These are phyloP conservation scores for Melangyna quadrimaculata DNA, from an alignment of 2,888 invertebrate genomes.

Conservation along the genomic window DNA sequence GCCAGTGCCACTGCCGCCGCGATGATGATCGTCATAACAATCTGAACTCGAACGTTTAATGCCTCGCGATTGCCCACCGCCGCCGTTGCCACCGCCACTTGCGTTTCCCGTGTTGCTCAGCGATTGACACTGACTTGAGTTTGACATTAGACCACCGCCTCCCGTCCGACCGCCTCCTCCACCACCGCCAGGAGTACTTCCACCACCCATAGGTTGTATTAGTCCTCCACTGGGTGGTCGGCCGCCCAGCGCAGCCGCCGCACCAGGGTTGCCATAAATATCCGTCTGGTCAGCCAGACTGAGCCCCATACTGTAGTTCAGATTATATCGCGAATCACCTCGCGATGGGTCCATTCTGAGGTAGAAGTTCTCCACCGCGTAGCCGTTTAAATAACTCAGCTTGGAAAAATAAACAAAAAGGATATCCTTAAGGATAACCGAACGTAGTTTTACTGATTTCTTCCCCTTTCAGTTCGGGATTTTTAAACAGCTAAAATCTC, in stretches of 20 bases:
- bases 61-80: slow-evolving; percentile 80
- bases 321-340: slow-evolving; percentile 94
- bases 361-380: slow-evolving; percentile 80
- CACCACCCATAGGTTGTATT: slow-evolving; percentile 81
- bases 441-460: not conserved
- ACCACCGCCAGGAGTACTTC: slow-evolving; percentile 75
- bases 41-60: slow-evolving; percentile 87
- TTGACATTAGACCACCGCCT: slow-evolving; percentile 83
- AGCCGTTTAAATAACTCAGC: slow-evolving; percentile 73
- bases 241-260: slow-evolving; percentile 77
- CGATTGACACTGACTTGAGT: slow-evolving; percentile 82
- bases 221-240: slow-evolving; percentile 85
- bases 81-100: slow-evolving; percentile 61
- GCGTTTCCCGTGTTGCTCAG: slow-evolving; percentile 74
- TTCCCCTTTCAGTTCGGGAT: slow-evolving; percentile 21
- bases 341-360: slow-evolving; percentile 92
- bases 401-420: slow-evolving; percentile 48
- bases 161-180: slow-evolving; percentile 72
- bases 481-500: slow-evolving; percentile 23
- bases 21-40: slow-evolving; percentile 89
- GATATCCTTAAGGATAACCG: slow-evolving; percentile 26
- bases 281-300: slow-evolving; percentile 90
- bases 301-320: slow-evolving; percentile 92
- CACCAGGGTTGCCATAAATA: slow-evolving; percentile 86
- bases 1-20: slow-evolving; percentile 78